Conservation (phyloP, 2,113 vertebrate species). For the Ammodytes marinus region DNA sequence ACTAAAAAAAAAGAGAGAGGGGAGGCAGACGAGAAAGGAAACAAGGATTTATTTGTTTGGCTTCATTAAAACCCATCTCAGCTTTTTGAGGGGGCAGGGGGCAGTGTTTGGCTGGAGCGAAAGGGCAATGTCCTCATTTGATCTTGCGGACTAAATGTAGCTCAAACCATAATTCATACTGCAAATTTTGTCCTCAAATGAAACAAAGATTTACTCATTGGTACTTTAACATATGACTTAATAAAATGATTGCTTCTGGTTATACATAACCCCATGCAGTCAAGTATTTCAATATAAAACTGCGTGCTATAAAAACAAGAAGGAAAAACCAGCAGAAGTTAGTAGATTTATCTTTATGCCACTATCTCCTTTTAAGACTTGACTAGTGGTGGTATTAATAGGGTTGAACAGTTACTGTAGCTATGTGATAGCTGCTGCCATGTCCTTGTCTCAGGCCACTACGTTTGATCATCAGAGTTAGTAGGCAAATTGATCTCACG, state of each 20-base stretch:
- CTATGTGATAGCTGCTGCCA: slow-evolving; percentile 39
- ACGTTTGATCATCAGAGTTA: slow-evolving; percentile 25
- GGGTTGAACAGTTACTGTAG: slow-evolving; percentile 16
- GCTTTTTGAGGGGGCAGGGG: slow-evolving; percentile 46
- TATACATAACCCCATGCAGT: not conserved
- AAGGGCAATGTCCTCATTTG: slow-evolving; percentile 37
- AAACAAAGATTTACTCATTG: not conserved
- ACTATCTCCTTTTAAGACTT: slow-evolving; percentile 2
- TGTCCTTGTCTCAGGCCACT: slow-evolving; percentile 40
- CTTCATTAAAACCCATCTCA: slow-evolving; percentile 66
- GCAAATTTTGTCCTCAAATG: not conserved
- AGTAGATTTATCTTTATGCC: not conserved
- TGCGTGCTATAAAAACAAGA: not conserved
- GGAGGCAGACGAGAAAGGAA: slow-evolving; percentile 15
- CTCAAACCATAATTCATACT: not conserved
- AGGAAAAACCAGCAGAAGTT: not conserved
- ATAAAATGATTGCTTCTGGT: not conserved
- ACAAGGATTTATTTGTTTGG: slow-evolving; percentile 65
- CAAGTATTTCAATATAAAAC: not conserved
- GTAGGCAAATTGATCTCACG: slow-evolving; percentile 58
- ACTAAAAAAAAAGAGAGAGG: slow-evolving; percentile 5
- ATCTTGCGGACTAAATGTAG: slow-evolving; percentile 32
- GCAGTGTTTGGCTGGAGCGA: slow-evolving; percentile 48
- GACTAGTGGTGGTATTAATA: slow-evolving; percentile 15
- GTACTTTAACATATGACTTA: not conserved